Evolutionary conservation across 2,113 vertebrate species (phyloP).

Genomic region (Otis tarda): DNA sequence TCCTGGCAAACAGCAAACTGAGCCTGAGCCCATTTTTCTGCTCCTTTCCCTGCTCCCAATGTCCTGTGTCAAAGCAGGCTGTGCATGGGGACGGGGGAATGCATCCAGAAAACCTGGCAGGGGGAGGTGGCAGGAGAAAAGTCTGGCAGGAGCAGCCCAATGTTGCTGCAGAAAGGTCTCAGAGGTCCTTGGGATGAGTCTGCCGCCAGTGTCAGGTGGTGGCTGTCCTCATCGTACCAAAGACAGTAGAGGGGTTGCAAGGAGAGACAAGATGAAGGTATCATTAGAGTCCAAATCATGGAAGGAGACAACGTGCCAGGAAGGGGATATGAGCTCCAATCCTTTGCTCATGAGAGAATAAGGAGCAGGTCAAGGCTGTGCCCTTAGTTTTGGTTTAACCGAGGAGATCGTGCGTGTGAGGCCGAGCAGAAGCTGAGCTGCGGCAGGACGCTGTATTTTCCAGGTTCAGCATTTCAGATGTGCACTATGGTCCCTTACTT

Average conservation of each 20-base stretch:
- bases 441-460: not conserved
- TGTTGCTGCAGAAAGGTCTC: not conserved
- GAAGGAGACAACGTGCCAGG: not conserved
- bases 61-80: not conserved
- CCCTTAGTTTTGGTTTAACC: too few relatives aligned
- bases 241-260: fast-evolving
- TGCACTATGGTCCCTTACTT: not conserved
- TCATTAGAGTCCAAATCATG: not conserved
- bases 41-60: not conserved
- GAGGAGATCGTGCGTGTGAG: not conserved
- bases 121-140: not conserved
- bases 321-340: not conserved
- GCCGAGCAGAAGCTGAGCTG: not conserved
- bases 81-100: not conserved
- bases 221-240: not conserved
- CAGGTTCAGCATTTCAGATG: not conserved
- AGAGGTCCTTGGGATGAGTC: fast-evolving
- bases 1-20: not conserved
- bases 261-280: not conserved
- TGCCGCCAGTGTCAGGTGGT: not conserved
- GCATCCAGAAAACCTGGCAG: not conserved
- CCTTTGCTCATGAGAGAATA: fast-evolving
- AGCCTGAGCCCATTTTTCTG: not conserved
- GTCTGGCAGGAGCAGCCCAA: not conserved
- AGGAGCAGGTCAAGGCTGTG: not conserved